Base-by-base conservation (phyloP, 2,113 vertebrate species). In the Promerops cafer region DNA sequence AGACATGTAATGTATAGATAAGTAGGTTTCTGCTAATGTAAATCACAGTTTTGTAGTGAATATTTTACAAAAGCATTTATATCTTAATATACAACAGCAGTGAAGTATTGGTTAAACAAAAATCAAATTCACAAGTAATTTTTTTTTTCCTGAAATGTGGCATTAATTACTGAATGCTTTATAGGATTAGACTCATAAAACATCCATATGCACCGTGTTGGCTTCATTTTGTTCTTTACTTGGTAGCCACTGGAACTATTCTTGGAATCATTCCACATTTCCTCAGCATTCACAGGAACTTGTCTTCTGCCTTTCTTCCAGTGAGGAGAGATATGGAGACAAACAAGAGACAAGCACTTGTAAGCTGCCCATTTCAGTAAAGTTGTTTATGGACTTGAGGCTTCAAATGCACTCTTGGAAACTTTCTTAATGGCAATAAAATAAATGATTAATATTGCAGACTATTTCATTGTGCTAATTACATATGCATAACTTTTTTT, bases 41-140 rank as follows among this genome's bases (percentile, higher is more conserved):
- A 83, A 87, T 49, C 24, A 20, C 37, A 23, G 1, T 50, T 85
- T 53, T 68, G 30, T 30, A 33, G 8, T 15, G 39, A 80, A 19
- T 80, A 31, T 69, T 89, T 81, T 74, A n/a, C 4, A 60, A 40
- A 91, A 60, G 6, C 2, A 18, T 72, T 72, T 64, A 9, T 44
- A 20, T n/a, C 13, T 22, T 33, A 11, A 45, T 15, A 12, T n/a
- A 19, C 3, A 65, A n/a, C 13, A 53, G 7, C 40, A 77, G 31
- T n/a, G 22, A 56, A 65, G 31, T 52, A 44, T 7, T 18, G 17
- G 9, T 42, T 57, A 18, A 42, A 60, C 15, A 45, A 50, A 61
- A 33, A n/a, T 1, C 0, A 45, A 64, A 47, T 2, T 7, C 14
- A 44, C 1, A 19, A 77, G 8, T 42, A 26, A 1, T 31, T 72